These are phyloP conservation scores for Micropoecilia bifurca DNA, from an alignment of 2,797 vertebrate genomes.

Conservation along the genomic window DNA sequence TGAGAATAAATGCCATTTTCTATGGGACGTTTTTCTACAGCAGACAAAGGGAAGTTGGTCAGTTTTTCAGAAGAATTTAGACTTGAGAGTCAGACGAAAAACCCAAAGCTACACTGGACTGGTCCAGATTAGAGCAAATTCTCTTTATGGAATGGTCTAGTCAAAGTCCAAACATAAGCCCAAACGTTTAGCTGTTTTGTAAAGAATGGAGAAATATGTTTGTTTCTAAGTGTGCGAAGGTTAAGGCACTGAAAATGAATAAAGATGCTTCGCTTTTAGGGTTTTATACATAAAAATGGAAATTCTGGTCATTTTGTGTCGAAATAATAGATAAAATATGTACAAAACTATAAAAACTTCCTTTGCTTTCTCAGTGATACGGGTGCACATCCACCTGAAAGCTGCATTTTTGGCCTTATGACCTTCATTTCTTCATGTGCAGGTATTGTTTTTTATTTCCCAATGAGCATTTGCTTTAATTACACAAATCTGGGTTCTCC, in stretches of 20 bases:
- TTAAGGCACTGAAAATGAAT: not conserved
- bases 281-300: not conserved
- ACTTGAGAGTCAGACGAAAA: not conserved
- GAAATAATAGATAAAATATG: not conserved
- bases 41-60: not conserved
- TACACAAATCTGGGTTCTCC: slow-evolving; percentile 32
- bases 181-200: not conserved
- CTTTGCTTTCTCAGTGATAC: slow-evolving; percentile 84
- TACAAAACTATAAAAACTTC: not conserved
- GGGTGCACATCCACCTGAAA: slow-evolving; percentile 89
- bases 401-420: slow-evolving; percentile 95
- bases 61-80: not conserved
- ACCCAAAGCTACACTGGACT: not conserved
- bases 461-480: not conserved
- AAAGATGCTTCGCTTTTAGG: not conserved
- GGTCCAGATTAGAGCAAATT: not conserved
- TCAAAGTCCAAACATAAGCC: not conserved
- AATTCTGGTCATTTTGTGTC: not conserved
- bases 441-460: slow-evolving; percentile 75
- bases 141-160: not conserved
- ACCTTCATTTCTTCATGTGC: slow-evolving; percentile 89
- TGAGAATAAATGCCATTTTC: not conserved
- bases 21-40: not conserved
- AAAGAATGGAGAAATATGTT: not conserved
- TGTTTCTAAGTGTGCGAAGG: not conserved